These are phyloP conservation scores for Phaonia tiefii DNA, from an alignment of 2,888 invertebrate genomes.

Conservation along the genomic window DNA sequence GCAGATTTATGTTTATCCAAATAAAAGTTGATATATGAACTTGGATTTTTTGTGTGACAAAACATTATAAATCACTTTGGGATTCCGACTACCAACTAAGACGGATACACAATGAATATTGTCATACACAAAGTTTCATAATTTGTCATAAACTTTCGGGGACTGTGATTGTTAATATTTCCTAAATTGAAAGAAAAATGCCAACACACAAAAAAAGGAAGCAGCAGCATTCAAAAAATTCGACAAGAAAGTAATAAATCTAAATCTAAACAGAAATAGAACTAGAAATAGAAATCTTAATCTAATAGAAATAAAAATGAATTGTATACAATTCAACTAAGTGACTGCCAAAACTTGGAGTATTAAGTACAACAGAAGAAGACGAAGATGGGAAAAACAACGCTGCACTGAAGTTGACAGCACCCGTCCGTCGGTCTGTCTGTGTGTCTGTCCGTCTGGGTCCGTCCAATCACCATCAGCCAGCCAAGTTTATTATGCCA, in stretches of 20 bases:
- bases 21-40: conserved; percentile 32
- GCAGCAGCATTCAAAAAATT: neutral
- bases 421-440: neutral
- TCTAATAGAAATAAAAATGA: neutral
- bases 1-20: neutral
- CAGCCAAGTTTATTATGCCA: too few relatives aligned
- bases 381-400: neutral
- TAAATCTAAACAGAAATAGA: conserved; percentile 3
- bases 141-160: conserved; percentile 27
- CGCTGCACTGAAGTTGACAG: conserved; percentile 8
- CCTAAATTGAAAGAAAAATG: conserved; percentile 13
- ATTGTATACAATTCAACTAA: conserved; percentile 7
- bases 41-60: conserved; percentile 32
- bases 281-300: conserved; percentile 19
- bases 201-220: neutral
- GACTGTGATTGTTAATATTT: conserved; percentile 4
- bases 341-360: conserved; percentile 13
- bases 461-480: too few relatives aligned
- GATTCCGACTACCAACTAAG: neutral
- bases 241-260: neutral
- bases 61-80: conserved; percentile 29
- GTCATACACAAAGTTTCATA: conserved; percentile 22
- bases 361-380: conserved; percentile 8
- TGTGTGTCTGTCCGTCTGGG: too few relatives aligned
- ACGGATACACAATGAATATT: neutral